Evolutionary conservation across 2,113 vertebrate species (phyloP).

Genomic region (Phodopus roborovskii): DNA sequence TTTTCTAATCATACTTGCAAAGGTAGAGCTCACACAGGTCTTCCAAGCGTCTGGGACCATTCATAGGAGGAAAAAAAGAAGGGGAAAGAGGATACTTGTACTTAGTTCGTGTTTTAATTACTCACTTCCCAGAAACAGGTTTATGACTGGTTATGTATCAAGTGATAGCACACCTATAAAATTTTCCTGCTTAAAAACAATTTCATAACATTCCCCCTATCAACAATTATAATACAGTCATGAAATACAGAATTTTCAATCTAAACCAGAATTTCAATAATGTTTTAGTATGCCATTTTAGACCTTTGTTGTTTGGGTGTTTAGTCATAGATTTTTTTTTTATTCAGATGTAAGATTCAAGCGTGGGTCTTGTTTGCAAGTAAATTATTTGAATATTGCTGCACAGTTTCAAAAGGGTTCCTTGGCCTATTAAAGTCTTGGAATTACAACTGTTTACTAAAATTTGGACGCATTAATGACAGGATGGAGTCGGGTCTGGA

Average conservation of each 20-base stretch:
- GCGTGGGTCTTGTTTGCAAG: neutral
- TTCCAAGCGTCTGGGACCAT: conserved; percentile 81
- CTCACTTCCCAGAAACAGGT: conserved; percentile 64
- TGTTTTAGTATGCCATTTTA: neutral
- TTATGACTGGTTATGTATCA: conserved; percentile 49
- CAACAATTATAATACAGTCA: conserved; percentile 32
- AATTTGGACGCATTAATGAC: conserved; percentile 50
- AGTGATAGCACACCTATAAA: conserved; percentile 46
- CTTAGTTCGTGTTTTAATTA: conserved; percentile 66
- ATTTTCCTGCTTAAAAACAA: conserved; percentile 43
- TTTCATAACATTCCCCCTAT: conserved; percentile 26
- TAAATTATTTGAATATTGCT: neutral
- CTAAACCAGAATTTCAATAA: conserved; percentile 30
- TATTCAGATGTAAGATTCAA: neutral
- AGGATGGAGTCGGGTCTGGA: neutral
- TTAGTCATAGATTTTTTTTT: conserved; percentile 51
- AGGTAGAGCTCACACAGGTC: conserved; percentile 84
- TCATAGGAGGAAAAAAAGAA: conserved; percentile 52
- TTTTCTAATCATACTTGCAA: conserved; percentile 83
- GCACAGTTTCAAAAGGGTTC: conserved; percentile 2
- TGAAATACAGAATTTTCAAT: neutral
- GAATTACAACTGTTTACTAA: neutral
- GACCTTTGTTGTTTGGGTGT: neutral
- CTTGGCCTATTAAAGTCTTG: neutral
- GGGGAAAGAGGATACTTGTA: conserved; percentile 57